Evolutionary conservation across 2,797 vertebrate species (phyloP), one percentile per base, ranked within the genome.

Genomic region (Myioborus miniatus): DNA sequence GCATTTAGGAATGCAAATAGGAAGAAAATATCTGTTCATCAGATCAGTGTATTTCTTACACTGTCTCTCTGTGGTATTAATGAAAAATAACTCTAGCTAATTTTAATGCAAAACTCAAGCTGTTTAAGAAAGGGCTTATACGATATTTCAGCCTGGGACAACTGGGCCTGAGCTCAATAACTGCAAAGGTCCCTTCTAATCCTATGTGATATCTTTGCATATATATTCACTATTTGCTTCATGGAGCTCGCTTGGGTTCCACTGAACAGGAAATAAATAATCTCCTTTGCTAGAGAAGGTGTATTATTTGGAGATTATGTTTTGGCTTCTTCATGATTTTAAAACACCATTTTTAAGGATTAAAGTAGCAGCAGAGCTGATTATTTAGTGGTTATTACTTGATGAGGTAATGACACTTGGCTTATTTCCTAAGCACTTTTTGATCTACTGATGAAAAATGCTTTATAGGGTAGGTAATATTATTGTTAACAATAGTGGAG

Each of bases 241-340:
- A 27, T 75, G 43, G 72, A 86, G 58, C 79, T 72, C 74, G 87
- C 87, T 55, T 83, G 70, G 41, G 50, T 94, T 95, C 82, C 58
- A 69, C 32, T 93, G 87, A 89, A 78, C 34, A 83, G 74, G 79
- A 72, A 93, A 72, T 91, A 92, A 92, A 81, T 91, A 93, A 93
- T 93, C 91, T 93, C 44, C 87, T 94, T 92, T 93, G 47, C 87
- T 81, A 69, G 82, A 86, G 87, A 91, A 92, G 55, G 69, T 87
- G n/a, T 85, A 80, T 94, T 96, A 89, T 95, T 96, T 89, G 83
- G 58, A 93, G 90, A 95, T 95, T 95, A 90, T 85, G 17, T 93
- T 94, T 94, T 91, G 89, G 89, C 87, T 91, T 94, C 76, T 91
- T 93, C n/a, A 9, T 95, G 76, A 65, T 81, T 92, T 94, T 78